Conservation (phyloP, 2,888 invertebrate genomes). For the Chesias legatella region DNA sequence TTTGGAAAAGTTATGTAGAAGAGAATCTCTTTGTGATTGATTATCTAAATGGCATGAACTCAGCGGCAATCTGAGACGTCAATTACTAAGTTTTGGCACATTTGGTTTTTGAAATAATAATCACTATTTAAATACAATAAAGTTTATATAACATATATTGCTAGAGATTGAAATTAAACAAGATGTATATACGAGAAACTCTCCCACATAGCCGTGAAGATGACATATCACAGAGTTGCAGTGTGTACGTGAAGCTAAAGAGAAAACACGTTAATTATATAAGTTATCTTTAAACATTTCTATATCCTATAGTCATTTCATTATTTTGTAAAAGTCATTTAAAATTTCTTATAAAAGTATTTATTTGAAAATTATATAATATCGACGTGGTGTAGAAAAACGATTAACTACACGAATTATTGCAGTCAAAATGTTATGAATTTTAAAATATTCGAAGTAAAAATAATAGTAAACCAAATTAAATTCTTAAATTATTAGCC, state of each 20-base stretch:
- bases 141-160: no score
- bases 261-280: neutral
- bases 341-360: neutral
- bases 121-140: constrained; percentile 11
- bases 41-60: neutral
- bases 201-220: constrained; percentile 22
- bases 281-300: no score
- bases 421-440: no score
- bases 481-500: no score
- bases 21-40: constrained; percentile 6
- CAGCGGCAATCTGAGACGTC: neutral
- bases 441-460: no score
- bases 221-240: constrained; percentile 27
- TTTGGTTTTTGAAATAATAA: constrained; percentile 17
- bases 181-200: constrained; percentile 22
- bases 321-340: no score
- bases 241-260: constrained; percentile 23
- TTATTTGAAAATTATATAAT: no score
- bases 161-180: neutral
- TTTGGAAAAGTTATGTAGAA: constrained; percentile 6
- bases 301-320: no score
- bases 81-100: constrained; percentile 29
- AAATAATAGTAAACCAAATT: no score
- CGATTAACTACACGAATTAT: no score
- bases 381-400: no score